These are phyloP conservation scores for Saturnia pavonia DNA, from an alignment of 2,888 invertebrate species.

Conservation along the genomic window DNA sequence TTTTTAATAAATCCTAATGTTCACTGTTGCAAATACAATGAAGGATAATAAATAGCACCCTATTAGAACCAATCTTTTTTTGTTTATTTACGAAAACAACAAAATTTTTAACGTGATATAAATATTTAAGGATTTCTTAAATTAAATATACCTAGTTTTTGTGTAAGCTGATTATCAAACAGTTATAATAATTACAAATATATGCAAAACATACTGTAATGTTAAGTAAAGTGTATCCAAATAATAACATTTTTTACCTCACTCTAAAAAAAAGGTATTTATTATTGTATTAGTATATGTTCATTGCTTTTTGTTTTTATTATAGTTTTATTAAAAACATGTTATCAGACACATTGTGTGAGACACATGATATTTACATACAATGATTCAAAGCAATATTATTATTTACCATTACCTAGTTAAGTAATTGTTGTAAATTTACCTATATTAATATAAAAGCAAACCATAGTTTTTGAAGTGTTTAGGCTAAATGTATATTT, in stretches of 20 bases:
- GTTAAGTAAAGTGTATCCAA: background rate
- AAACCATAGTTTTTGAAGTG: background rate
- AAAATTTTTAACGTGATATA: background rate
- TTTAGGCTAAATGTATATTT: background rate
- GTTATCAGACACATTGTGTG: slow-evolving; percentile 56
- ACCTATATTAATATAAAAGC: background rate
- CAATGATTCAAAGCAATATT: slow-evolving; percentile 51
- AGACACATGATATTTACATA: slow-evolving; percentile 54
- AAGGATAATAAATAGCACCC: background rate
- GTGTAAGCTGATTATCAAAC: background rate
- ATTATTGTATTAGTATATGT: background rate
- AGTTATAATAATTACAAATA: background rate
- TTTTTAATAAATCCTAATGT: slow-evolving; percentile 12
- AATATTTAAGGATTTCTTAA: background rate
- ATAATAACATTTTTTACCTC: background rate
- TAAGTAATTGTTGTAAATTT: slow-evolving; percentile 24
- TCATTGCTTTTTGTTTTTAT: background rate
- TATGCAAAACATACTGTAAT: no score
- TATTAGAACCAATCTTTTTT: background rate
- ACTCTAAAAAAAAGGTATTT: background rate
- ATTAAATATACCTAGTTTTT: background rate
- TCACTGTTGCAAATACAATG: background rate
- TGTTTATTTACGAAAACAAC: background rate
- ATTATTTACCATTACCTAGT: slow-evolving; percentile 23
- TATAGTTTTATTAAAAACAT: slow-evolving; percentile 44